phyloP scores from a whole-genome alignment of 2,888 invertebrate genomes.

The Parnassius orleans region DNA sequence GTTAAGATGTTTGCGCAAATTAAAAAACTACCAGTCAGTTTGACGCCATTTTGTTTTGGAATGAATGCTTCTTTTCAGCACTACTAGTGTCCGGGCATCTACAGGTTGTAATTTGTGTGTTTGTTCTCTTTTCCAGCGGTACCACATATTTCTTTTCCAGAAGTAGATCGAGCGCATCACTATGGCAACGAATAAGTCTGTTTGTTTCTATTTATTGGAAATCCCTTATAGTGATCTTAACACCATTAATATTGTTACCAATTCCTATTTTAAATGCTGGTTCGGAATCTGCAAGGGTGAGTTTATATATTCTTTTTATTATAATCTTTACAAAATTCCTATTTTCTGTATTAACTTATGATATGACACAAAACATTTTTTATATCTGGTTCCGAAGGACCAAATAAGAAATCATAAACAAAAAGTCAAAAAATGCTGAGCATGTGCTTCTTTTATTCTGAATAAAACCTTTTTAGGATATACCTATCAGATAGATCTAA shows the following conservation, averaged over 20 bases:
- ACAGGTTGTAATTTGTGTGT: constrained; percentile 39
- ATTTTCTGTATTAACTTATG: not conserved
- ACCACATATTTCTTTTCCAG: constrained; percentile 72
- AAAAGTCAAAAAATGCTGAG: too few species aligned
- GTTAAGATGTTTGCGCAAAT: too few species aligned
- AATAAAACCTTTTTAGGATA: too few species aligned
- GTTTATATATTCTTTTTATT: constrained; percentile 35
- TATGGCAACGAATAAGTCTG: constrained; percentile 57
- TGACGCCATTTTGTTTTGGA: not conserved
- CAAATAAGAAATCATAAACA: not conserved
- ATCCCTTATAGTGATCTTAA: constrained; percentile 84
- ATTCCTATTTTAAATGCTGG: constrained; percentile 82
- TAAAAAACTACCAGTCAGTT: not conserved
- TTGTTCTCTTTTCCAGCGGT: constrained; percentile 55
- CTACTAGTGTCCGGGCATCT: not conserved
- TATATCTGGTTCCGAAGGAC: constrained; percentile 3
- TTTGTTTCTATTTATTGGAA: constrained; percentile 88
- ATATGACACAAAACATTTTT: not conserved
- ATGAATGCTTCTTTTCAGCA: not conserved
- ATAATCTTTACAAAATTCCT: not conserved
- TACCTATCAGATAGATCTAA: too few species aligned
- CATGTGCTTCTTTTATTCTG: too few species aligned
- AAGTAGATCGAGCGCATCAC: constrained; percentile 57
- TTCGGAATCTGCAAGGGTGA: constrained; percentile 57
- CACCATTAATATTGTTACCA: constrained; percentile 86